Evolutionary conservation across 2,888 invertebrate genomes (phyloP), one percentile per base, ranked within the genome.

Genomic region (Sussaba pulchella): DNA sequence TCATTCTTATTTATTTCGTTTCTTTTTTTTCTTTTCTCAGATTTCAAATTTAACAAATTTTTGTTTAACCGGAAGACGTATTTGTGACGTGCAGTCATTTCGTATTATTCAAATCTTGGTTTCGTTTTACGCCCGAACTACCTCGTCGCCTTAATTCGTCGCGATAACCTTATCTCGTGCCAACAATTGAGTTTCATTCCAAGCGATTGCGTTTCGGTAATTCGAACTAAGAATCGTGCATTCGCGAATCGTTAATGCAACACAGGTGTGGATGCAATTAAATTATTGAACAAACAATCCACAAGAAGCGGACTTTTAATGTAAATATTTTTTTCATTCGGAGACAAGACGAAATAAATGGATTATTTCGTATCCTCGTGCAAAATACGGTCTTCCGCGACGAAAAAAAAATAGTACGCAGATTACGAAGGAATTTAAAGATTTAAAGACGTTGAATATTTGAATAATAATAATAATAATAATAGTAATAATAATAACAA

Each of bases 101-200:
- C 12, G 36, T 57, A 72, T 66, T 50, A 72, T 75, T 66, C 54
- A 71, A 47, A 64, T 52, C 31, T 43, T n/a, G 72, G 75, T 54
- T 41, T 41, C 52, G 54, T 54, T 66, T 24, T 43, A n/a, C 12
- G n/a, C 8, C 41, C 14, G 12, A 43, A 41, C 21, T 63, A 21
- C 24, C 63, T 63, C n/a, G 47, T 14, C 4, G 31, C 17, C 17
- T 57, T 17, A 24, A 45, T 31, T n/a, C 26, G 8, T 17, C 12
- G 64, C 47, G 64, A 64, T 64, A 64, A 67, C 52, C 6, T 67
- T 52, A 52, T 50, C 67, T 52, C 24, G 12, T 52, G 31, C 14
- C 4, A 47, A 64, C 64, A 64, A 64, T n/a, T 67, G 39, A 67
- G 10, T 67, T 31, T 31, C 2, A 5, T 14, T 41, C 2, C 21